Base-by-base conservation (phyloP, 2,113 vertebrate species). In the Microtus richardsoni region DNA sequence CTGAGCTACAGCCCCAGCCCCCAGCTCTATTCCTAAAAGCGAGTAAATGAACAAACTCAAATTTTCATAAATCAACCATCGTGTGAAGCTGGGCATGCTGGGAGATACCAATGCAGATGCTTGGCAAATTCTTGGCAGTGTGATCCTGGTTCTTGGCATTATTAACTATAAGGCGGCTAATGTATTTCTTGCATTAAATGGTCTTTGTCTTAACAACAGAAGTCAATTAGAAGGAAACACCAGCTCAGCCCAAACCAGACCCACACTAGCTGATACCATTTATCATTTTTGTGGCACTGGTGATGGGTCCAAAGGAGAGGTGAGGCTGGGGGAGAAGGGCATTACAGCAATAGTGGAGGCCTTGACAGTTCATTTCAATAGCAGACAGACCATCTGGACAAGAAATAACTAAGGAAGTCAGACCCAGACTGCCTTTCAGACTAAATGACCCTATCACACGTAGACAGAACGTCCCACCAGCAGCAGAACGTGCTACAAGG, bases 251-350 rank as follows among this genome's bases (percentile, higher is more conserved):
- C 2, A 49, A 77, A 39, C 4, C 4, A 26, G 62, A 64, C 41
- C 79, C 26, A 0, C 19, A 21, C 3, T 0, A 3, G 12, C 58
- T 22, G 41, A 7, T 33, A 19, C 28, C 11, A 7, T 21, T 52
- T 26, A 4, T 60, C 13, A 44, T 30, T 47, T 93, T 7, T 66
- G 73, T 33, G 13, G 22, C 58, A 44, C n/a, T 79, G 22, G 14
- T 33, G 58, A 64, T 1, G 7, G 26, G 17, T 64, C 19, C 6
- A n/a, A 49, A 49, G 41, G 14, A 54, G 1, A 71, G 52, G 13
- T 19, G 33, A 10, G 58, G 44, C 17, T 0, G 44, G 36, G 11
- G n/a, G 6, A 10, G 28, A 44, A 3, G 52, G 21, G 62, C n/a
- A 62, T 39, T 9, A 3, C 3, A 28, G 2, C 24, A 64, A 80